Percentiles rank a stretch among this genome's conserved stretches.
phyloP scores from a whole-genome alignment of 2,888 invertebrate genomes.

The Emmelina monodactyla region DNA sequence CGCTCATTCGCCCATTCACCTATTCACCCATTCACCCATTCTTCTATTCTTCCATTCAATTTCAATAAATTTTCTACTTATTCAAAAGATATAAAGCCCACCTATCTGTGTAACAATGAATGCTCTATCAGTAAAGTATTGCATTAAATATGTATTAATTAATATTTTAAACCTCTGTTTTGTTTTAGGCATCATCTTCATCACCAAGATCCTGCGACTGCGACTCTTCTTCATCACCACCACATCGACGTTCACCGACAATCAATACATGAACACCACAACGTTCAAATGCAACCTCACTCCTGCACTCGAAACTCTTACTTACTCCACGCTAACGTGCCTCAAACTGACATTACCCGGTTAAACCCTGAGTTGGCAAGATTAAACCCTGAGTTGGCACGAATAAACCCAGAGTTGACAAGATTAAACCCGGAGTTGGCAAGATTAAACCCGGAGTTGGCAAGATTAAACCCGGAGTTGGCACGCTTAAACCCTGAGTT shows the following conservation, averaged over 20 bases:
- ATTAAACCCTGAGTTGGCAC: slow-evolving; percentile 22
- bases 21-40: no score
- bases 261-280: slow-evolving; percentile 31
- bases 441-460: slow-evolving; percentile 23
- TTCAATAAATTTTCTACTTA: no score
- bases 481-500: slow-evolving; percentile 22
- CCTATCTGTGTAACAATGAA: no score
- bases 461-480: slow-evolving; percentile 20
- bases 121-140: no score
- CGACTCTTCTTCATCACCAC: slow-evolving; percentile 51
- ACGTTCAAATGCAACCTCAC: slow-evolving; percentile 19
- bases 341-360: slow-evolving; percentile 14
- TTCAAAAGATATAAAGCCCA: no score
- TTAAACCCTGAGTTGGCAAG: slow-evolving; percentile 23
- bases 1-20: no score
- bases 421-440: slow-evolving; percentile 24
- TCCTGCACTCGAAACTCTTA: not conserved
- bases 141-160: no score
- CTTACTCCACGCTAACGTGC: not conserved
- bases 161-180: no score
- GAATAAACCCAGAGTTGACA: slow-evolving; percentile 26
- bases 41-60: no score
- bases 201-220: slow-evolving; percentile 52
- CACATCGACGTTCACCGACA: slow-evolving; percentile 44
- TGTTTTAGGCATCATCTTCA: slow-evolving; percentile 42